Conservation (phyloP, 2,113 vertebrate genomes). For the Gambusia affinis region DNA sequence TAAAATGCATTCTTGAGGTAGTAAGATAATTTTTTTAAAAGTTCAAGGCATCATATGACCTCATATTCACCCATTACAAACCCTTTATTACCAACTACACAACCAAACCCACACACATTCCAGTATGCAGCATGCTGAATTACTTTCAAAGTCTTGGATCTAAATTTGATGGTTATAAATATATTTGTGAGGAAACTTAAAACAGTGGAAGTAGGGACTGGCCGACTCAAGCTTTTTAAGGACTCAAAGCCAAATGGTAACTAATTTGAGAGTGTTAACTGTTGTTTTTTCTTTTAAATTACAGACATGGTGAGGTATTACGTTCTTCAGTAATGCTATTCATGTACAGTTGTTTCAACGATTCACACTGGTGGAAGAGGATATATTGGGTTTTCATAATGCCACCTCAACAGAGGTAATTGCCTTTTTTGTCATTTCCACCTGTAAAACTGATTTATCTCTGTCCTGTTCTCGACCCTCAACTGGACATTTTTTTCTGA, state of each 20-base stretch:
- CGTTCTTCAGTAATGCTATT: not conserved
- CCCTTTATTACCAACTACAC: not conserved
- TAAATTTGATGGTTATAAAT: conserved; percentile 29
- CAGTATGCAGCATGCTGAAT: not conserved
- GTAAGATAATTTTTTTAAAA: not conserved
- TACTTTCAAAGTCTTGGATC: conserved; percentile 17
- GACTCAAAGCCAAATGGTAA: not conserved
- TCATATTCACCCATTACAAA: not conserved
- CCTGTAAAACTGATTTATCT: conserved; percentile 8
- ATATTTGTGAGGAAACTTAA: conserved; percentile 31
- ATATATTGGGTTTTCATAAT: not conserved
- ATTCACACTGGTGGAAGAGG: not conserved
- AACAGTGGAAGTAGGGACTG: not conserved
- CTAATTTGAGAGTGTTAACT: conserved; percentile 47
- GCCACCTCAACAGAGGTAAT: not conserved
- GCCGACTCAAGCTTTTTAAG: not conserved
- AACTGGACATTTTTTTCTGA: conserved; percentile 19
- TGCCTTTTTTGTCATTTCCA: not conserved
- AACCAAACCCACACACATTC: not conserved
- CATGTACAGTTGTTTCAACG: not conserved
- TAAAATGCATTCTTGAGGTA: not conserved
- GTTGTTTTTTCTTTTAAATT: conserved; percentile 31
- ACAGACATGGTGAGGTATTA: not conserved
- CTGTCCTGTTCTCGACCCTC: not conserved
- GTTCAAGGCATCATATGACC: not conserved